Evolutionary conservation across 1,140 invertebrate species (phyloP).

Genomic region (Octopus sinensis): DNA sequence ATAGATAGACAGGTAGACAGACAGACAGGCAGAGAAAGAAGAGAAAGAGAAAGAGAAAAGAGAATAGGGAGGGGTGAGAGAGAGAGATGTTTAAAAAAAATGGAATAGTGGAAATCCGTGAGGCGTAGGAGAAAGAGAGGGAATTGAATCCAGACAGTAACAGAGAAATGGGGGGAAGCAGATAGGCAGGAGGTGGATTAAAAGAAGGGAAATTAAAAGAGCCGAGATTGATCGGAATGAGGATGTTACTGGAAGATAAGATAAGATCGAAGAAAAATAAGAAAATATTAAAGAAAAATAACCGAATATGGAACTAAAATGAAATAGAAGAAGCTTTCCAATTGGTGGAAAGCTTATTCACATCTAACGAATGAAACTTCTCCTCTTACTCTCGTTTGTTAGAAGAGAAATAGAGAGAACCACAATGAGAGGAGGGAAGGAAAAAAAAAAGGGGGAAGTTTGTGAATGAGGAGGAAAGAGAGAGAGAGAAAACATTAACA

Average conservation of each 20-base stretch:
- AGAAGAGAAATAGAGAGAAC: too few relatives aligned
- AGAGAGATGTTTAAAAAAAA: not conserved
- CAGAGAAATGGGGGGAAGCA: not conserved
- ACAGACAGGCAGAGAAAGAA: not conserved
- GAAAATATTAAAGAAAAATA: not conserved
- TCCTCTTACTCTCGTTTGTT: too few relatives aligned
- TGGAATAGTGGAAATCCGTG: not conserved
- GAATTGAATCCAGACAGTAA: not conserved
- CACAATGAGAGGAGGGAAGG: too few relatives aligned
- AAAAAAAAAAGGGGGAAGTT: too few relatives aligned
- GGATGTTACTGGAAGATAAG: slow-evolving; percentile 12
- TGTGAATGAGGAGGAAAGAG: too few relatives aligned
- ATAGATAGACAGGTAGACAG: not conserved
- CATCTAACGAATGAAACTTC: slow-evolving; percentile 11
- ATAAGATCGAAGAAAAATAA: too few relatives aligned
- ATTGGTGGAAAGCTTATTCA: not conserved
- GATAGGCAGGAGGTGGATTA: not conserved
- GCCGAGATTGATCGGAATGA: too few relatives aligned
- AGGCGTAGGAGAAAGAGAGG: not conserved
- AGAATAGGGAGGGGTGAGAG: not conserved
- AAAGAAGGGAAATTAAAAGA: too few relatives aligned
- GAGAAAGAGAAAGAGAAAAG: not conserved
- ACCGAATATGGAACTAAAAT: not conserved
- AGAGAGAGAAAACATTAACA: too few relatives aligned
- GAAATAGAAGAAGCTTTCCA: slow-evolving; percentile 6